Base-by-base conservation (phyloP, 2,797 vertebrate genomes). In the Pitangus sulphuratus region DNA sequence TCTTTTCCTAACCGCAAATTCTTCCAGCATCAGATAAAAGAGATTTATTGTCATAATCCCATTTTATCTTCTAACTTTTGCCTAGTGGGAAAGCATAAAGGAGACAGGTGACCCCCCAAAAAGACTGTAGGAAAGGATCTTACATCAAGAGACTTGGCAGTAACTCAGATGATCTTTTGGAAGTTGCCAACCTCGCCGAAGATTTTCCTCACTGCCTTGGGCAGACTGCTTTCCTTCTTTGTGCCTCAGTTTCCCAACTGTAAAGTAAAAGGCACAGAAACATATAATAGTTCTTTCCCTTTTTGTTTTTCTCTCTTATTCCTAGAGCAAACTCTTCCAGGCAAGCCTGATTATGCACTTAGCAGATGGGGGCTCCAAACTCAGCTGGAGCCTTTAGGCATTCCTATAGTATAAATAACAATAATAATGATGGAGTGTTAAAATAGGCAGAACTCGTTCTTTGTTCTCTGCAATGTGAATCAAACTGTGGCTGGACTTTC, bases 1-100 rank as follows among this genome's bases (percentile, higher is more conserved):
- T 83, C 80, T 60, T 84, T 64, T 87, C 87, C 86, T 82, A 92
- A 96, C 93, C 64, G 0, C 15, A 0, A 89, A 80, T 96, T 92
- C 95, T 64, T 95, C 87, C 48, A 77, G 12, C 74, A 95, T 96
- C 95, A 95, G 95, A 95, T 91, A 96, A 92, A 89, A 56, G 65
- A 86, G 92, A 96, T 94, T 95, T 97, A 97, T 74, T 15, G 2
- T 56, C n/a, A 42, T 51, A 74, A 50, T 90, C 71, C 50, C 31
- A 80, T 84, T 87, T 95, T 95, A 83, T 93, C 93, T 95, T 71
- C 48, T 84, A 87, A 89, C 68, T 96, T 95, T 90, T 92, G 85
- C 94, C 83, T 58, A 76, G 60, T 91, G 64, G 83, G 89, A 92
- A 94, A 89, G 66, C 13, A 3, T 37, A 79, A 87, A 84, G 71